Conservation (phyloP, 2,797 vertebrate genomes). For the Lates japonicus region DNA sequence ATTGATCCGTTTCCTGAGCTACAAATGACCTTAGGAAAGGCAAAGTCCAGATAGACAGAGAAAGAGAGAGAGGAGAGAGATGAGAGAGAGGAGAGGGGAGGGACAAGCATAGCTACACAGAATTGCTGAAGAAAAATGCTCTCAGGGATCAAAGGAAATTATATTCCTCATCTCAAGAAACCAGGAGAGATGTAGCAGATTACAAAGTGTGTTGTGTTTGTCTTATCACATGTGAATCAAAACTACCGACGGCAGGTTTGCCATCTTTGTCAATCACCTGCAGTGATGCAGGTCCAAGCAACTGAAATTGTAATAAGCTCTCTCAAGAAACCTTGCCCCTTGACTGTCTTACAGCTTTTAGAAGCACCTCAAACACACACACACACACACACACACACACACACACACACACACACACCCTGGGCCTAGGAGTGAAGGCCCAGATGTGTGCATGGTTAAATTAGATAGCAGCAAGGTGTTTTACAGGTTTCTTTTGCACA, state of each 20-base stretch:
- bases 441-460: conserved; percentile 30
- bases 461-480: conserved; percentile 59
- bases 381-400: too few relatives aligned
- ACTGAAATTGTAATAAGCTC: neutral
- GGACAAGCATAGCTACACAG: neutral
- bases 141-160: neutral
- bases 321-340: neutral
- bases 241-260: conserved; percentile 1
- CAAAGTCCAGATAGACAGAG: conserved; percentile 55
- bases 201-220: neutral
- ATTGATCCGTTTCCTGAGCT: conserved; percentile 77
- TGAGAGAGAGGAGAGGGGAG: neutral
- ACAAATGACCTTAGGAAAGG: conserved; percentile 67
- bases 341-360: neutral
- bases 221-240: neutral
- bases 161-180: neutral
- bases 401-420: neutral
- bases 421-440: neutral
- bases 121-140: neutral
- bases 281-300: neutral
- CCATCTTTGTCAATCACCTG: neutral
- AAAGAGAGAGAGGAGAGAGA: neutral
- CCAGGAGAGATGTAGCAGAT: neutral
- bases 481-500: conserved; percentile 63
- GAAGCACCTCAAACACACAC: neutral